phyloP scores from a whole-genome alignment of 2,113 vertebrate species.

The Sula dactylatra region DNA sequence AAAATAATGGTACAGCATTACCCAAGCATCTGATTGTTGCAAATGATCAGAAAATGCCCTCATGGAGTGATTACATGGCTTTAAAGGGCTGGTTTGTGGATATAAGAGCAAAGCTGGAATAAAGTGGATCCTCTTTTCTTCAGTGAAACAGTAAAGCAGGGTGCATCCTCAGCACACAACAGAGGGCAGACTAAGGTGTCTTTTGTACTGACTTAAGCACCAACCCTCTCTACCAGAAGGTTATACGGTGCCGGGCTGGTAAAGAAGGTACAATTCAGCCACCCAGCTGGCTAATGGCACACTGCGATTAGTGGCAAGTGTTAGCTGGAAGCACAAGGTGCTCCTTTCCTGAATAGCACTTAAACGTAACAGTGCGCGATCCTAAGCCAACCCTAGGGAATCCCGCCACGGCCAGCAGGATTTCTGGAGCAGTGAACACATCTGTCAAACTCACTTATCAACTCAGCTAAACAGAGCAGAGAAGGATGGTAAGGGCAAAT shows the following conservation, averaged over 20 bases:
- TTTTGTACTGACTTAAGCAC: not conserved
- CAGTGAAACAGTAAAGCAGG: not conserved
- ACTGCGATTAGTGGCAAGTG: not conserved
- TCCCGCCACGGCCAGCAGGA: not conserved
- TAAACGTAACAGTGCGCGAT: not conserved
- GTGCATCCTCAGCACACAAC: not conserved
- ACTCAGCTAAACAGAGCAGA: not conserved
- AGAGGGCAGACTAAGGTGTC: not conserved
- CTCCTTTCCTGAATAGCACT: not conserved
- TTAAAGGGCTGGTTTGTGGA: not conserved
- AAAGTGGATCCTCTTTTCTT: not conserved
- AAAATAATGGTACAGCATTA: not conserved
- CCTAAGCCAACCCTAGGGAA: not conserved
- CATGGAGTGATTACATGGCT: not conserved
- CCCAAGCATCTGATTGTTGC: not conserved
- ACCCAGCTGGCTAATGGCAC: not conserved
- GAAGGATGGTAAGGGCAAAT: not conserved
- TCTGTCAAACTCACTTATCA: not conserved
- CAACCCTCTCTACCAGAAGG: not conserved
- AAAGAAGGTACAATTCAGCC: not conserved
- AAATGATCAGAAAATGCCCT: not conserved
- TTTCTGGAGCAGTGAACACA: not conserved
- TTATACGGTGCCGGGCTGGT: not conserved
- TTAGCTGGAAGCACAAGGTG: not conserved
- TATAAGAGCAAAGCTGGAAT: not conserved